phyloP scores from a whole-genome alignment of 1,140 invertebrate genomes.

The Drosophila bipectinata region DNA sequence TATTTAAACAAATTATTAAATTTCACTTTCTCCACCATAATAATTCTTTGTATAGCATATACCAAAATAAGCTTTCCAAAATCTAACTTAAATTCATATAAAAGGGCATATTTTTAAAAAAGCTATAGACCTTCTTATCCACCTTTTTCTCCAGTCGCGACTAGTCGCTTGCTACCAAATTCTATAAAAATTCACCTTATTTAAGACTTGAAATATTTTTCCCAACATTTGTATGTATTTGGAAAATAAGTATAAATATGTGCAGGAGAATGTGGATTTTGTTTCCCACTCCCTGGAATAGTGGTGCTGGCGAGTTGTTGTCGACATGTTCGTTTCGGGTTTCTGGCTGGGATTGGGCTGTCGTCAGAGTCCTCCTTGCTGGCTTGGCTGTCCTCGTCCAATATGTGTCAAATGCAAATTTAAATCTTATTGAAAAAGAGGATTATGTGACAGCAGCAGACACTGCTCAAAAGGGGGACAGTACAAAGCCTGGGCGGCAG shows the following conservation, averaged over 20 bases:
- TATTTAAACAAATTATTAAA: no score
- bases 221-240: neutral
- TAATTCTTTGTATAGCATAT: no score
- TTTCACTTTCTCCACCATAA: no score
- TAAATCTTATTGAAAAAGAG: slow-evolving; percentile 81
- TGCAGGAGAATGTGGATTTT: slow-evolving; percentile 14
- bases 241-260: slow-evolving; percentile 7
- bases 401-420: slow-evolving; percentile 83
- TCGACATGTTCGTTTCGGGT: slow-evolving; percentile 27
- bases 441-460: slow-evolving; percentile 79
- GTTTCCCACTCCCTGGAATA: slow-evolving; percentile 7
- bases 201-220: neutral
- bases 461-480: slow-evolving; percentile 31
- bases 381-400: slow-evolving; percentile 67
- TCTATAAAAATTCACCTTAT: no score
- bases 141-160: no score
- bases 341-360: slow-evolving; percentile 35
- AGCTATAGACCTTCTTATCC: no score
- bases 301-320: slow-evolving; percentile 11
- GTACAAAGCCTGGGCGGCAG: neutral
- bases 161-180: neutral
- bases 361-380: slow-evolving; percentile 9
- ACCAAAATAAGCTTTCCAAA: no score
- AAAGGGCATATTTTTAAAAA: no score
- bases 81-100: no score